Base-by-base conservation (phyloP, 2,797 vertebrate genomes). In the Pteropus rufus region DNA sequence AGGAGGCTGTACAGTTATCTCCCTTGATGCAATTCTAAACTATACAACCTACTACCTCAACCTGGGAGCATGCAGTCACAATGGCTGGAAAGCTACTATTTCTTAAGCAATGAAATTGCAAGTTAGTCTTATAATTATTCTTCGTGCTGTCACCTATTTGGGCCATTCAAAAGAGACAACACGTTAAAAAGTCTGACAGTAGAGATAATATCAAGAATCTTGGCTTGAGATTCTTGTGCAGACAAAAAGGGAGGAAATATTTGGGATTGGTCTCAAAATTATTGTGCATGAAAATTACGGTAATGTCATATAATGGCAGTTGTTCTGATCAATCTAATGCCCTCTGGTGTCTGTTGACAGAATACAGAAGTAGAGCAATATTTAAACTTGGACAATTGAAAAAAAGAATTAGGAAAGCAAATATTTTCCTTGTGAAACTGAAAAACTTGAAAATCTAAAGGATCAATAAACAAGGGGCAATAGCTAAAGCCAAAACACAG, bases 31-130 rank as follows among this genome's bases (percentile, higher is more conserved):
- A 99, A 99, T 99, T 99, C 99, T 99, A 98, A 99, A 99, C 99
- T 99, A 99, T 99, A 99, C 99, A 99, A 99, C 99, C 99, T 99
- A 99, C 99, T 99, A 99, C 99, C 99, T 99, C 99, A 99, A 97
- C 99, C 99, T 99, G 99, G 98, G 99, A 98, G 98, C 99, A 98
- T 99, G 99, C 99, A 97, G 96, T 98, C 97, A 98, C 96, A 98
- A 98, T 97, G 83, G 96, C 98, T 96, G 97, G 96, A 95, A 97
- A 97, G 96, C 97, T 97, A 98, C 97, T 84, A 95, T 79, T 94
- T 97, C 97, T 97, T 88, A 96, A 93, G 96, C 73, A 41, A 95
- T 88, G 93, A 79, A 96, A 96, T 29, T 62, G 64, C 54, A 91
- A 87, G 95, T 96, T 94, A 82, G 80, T 95, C 46, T 96, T 86